Percentiles rank a stretch among this genome's conserved stretches.
These are phyloP conservation scores for Geotrupes spiniger DNA, from an alignment of 2,888 invertebrate genomes.

Conservation along the genomic window DNA sequence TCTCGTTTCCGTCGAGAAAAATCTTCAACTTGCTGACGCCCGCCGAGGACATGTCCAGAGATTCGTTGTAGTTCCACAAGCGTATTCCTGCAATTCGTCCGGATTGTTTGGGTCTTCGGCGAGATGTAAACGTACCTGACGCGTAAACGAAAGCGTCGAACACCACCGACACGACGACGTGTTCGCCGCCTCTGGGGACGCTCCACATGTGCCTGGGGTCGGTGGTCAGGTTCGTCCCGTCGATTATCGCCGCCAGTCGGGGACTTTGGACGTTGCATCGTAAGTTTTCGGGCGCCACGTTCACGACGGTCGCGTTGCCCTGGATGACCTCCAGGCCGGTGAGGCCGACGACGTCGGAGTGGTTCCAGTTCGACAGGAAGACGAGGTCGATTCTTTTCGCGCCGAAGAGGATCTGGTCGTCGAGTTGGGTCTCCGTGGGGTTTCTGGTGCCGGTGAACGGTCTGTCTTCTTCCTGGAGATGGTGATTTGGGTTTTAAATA, in stretches of 20 bases:
- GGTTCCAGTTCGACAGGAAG: slow-evolving; percentile 65
- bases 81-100: slow-evolving; percentile 63
- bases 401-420: slow-evolving; percentile 40
- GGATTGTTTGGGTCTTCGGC: no score
- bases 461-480: slow-evolving; percentile 9
- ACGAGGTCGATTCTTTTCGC: slow-evolving; percentile 53
- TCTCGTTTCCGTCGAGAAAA: slow-evolving; percentile 49
- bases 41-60: slow-evolving; percentile 63
- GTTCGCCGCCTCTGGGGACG: slow-evolving; percentile 42
- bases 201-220: slow-evolving; percentile 68
- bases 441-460: slow-evolving; percentile 16
- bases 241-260: slow-evolving; percentile 53
- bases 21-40: slow-evolving; percentile 58
- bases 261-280: slow-evolving; percentile 32
- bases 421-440: not conserved
- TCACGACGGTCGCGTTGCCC: slow-evolving; percentile 37
- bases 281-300: slow-evolving; percentile 36
- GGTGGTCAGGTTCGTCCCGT: slow-evolving; percentile 67
- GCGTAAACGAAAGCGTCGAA: slow-evolving; percentile 41
- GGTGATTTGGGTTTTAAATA: no score
- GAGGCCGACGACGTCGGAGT: slow-evolving; percentile 58
- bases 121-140: slow-evolving; percentile 37
- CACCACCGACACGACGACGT: slow-evolving; percentile 36
- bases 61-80: slow-evolving; percentile 81
- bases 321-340: slow-evolving; percentile 59